Base-by-base conservation (phyloP, 2,113 vertebrate species). In the Rhea pennata region DNA sequence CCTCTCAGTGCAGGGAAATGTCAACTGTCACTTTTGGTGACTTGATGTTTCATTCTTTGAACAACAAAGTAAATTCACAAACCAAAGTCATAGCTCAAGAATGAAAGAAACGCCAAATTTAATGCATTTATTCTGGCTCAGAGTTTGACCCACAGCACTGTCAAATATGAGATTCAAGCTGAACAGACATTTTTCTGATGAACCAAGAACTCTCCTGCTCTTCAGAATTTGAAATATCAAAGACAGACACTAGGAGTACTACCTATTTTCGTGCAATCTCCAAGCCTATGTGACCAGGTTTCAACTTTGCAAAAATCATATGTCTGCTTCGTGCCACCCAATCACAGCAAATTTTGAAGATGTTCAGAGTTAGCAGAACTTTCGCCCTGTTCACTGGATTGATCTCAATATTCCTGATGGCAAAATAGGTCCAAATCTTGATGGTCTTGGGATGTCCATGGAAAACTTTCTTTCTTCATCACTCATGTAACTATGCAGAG, bases 61-160 rank as follows among this genome's bases (percentile, higher is more conserved):
- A 62, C 59, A 83, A 33, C 36, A 39, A 76, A 80, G 15, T 74
- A 36, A 31, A 53, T 94, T 92, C 58, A 75, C 24, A 89, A 67
- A 82, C 26, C 56, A 93, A 24, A n/a, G 42, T 39, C 54, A n/a
- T 59, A 83, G 78, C 65, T 85, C 71, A 87, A 87, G 66, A 89
- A 87, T 33, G 8, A 93, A 88, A 67, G 62, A 75, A 89, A 48
- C 46, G 64, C 24, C 36, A 71, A 50, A 64, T 78, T 74, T n/a
- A 91, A 67, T 78, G 39, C 91, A 67, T 92, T 94, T 95, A 54
- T 86, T 80, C 67, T 84, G 82, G 79, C 78, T 87, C 42, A 42
- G 65, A 86, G 31, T 77, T 92, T 79, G 88, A 85, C 56, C n/a
- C 3, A 6, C 50, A 92, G 67, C 36, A 64, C 72, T 79, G 36